phyloP scores from a whole-genome alignment of 2,113 vertebrate species.

The Eurystomus gularis region DNA sequence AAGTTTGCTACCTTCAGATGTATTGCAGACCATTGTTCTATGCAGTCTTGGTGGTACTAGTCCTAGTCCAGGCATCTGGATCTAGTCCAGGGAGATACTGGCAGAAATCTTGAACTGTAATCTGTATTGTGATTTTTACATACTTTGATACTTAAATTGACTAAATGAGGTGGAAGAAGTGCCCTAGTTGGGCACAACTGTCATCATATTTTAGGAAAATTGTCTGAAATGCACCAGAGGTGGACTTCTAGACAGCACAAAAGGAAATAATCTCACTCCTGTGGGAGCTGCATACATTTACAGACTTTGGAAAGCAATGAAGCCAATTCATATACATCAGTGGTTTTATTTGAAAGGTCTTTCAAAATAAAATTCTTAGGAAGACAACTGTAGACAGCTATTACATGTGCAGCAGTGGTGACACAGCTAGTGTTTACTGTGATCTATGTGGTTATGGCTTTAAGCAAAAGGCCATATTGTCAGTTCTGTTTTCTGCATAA shows the following conservation, averaged over 20 bases:
- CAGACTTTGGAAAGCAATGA: background rate
- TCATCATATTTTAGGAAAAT: background rate
- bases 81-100: background rate
- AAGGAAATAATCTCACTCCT: background rate
- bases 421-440: conserved; percentile 16
- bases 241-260: background rate
- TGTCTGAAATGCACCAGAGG: background rate
- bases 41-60: background rate
- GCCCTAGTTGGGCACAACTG: background rate
- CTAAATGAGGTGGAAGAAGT: background rate
- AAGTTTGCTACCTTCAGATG: background rate
- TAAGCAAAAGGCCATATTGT: conserved; percentile 32
- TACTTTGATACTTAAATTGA: background rate
- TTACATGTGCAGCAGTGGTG: background rate
- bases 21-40: background rate
- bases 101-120: background rate
- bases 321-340: background rate
- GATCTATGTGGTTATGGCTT: conserved; percentile 37
- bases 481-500: conserved; percentile 55
- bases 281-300: background rate
- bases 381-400: conserved; percentile 40
- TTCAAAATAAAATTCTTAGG: conserved; percentile 43
- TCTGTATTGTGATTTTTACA: background rate
- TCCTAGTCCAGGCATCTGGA: background rate
- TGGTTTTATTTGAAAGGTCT: conserved; percentile 30